Conservation (phyloP, 2,888 invertebrate genomes). For the Peribatodes rhomboidaria region DNA sequence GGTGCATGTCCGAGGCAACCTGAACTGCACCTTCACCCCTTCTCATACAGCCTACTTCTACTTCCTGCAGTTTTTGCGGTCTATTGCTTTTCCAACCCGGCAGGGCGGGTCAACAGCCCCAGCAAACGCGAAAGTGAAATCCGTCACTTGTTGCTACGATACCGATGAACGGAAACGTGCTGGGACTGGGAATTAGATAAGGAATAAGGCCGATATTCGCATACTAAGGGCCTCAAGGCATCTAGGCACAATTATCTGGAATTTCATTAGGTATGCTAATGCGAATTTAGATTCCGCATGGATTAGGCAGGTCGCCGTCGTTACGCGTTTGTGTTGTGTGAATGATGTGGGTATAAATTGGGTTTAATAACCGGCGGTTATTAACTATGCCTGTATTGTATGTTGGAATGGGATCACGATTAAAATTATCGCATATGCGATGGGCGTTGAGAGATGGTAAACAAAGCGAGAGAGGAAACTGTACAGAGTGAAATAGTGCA, state of each 20-base stretch:
- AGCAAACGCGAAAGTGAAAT: slow-evolving; percentile 74
- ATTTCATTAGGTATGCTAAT: slow-evolving; percentile 47
- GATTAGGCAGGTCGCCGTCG: slow-evolving; percentile 30
- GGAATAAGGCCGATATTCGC: slow-evolving; percentile 57
- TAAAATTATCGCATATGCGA: background rate
- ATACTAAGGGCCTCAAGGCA: slow-evolving; percentile 41
- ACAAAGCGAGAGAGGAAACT: background rate
- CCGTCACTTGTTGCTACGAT: slow-evolving; percentile 75
- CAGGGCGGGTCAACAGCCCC: slow-evolving; percentile 64
- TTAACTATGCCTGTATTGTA: slow-evolving; percentile 14
- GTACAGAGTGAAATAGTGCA: background rate
- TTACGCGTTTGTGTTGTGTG: slow-evolving; percentile 29
- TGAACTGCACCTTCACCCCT: slow-evolving; percentile 37
- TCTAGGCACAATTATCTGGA: slow-evolving; percentile 32
- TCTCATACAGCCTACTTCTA: slow-evolving; percentile 42
- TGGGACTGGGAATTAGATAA: slow-evolving; percentile 56
- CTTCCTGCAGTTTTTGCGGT: slow-evolving; percentile 49
- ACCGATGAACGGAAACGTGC: slow-evolving; percentile 64
- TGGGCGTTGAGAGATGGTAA: background rate
- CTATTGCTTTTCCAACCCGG: slow-evolving; percentile 54
- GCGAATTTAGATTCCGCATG: slow-evolving; percentile 38
- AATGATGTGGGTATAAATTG: slow-evolving; percentile 24
- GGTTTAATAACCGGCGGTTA: slow-evolving; percentile 9
- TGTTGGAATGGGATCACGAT: background rate
- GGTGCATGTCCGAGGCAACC: slow-evolving; percentile 20